Conservation (phyloP, 2,113 vertebrate genomes). For the Vicugna pacos region DNA sequence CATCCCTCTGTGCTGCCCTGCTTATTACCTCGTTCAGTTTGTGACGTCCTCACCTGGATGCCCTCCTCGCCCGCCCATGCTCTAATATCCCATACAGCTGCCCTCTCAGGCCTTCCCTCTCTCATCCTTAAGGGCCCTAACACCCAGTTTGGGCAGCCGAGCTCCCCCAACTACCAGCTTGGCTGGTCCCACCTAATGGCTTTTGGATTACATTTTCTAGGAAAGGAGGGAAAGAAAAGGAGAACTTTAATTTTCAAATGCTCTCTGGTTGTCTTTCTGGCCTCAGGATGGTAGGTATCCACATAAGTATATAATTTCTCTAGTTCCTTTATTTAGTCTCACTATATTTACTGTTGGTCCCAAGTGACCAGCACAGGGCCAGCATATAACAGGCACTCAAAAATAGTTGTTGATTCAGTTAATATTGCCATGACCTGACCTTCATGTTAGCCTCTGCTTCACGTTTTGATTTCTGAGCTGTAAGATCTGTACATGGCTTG, state of each 20-base stretch:
- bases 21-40: not conserved
- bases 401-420: not conserved
- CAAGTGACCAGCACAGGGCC: not conserved
- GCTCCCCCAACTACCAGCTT: not conserved
- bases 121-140: not conserved
- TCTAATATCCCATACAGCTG: not conserved
- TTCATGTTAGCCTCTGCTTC: not conserved
- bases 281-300: not conserved
- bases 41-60: not conserved
- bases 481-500: not conserved
- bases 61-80: not conserved
- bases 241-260: not conserved
- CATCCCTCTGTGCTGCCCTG: not conserved
- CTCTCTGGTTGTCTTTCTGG: not conserved
- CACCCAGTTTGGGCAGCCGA: not conserved
- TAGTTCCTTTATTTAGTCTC: not conserved
- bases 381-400: not conserved
- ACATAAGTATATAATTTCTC: not conserved
- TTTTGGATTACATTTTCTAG: not conserved
- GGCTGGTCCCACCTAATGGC: not conserved
- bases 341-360: not conserved
- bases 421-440: not conserved
- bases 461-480: not conserved
- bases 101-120: not conserved
- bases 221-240: not conserved